Conservation (phyloP, 2,888 invertebrate genomes). For the Anodontia alba region DNA sequence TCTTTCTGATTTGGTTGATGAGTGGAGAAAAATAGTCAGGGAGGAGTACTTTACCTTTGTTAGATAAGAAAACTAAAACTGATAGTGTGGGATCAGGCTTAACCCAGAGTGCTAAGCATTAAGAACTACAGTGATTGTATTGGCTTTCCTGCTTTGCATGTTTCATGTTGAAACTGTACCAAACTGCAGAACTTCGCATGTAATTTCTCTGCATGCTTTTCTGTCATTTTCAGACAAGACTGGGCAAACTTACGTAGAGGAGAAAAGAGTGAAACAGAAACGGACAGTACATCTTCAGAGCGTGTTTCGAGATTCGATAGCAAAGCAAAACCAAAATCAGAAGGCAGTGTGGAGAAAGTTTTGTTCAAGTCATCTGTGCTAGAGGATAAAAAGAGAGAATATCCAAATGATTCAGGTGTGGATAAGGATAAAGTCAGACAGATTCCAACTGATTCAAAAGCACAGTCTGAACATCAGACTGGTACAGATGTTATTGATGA, state of each 20-base stretch:
- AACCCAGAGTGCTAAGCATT: too few species aligned
- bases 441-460: background rate
- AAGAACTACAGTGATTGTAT: too few species aligned
- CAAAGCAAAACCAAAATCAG: background rate
- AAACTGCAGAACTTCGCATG: background rate
- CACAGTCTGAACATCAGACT: too few species aligned
- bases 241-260: background rate
- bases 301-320: constrained; percentile 6
- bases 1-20: too few species aligned
- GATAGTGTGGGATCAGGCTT: too few species aligned
- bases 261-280: background rate
- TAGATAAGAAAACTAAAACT: too few species aligned
- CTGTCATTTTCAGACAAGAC: background rate
- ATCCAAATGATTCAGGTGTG: background rate
- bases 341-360: constrained; percentile 3
- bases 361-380: background rate
- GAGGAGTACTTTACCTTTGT: too few species aligned
- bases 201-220: constrained; percentile 13
- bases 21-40: too few species aligned
- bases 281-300: constrained; percentile 5
- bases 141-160: constrained; percentile 7
- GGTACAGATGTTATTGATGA: constrained; percentile 4
- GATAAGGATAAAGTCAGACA: constrained; percentile 6
- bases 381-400: background rate
- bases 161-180: background rate